Evolutionary conservation across 2,888 invertebrate genomes (phyloP).

Genomic region (Clusia tigrina): DNA sequence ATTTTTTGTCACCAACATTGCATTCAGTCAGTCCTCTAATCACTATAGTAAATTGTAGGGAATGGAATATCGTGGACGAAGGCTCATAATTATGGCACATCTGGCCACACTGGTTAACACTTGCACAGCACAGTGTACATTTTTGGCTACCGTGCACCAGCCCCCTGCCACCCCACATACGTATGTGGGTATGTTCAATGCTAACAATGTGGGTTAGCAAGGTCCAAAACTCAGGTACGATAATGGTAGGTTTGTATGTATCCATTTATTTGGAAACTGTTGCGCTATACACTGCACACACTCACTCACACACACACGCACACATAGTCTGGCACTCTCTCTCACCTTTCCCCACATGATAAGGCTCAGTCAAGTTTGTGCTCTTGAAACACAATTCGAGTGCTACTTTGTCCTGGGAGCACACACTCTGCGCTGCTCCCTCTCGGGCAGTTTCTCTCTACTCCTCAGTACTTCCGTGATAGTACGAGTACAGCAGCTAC

Average conservation of each 20-base stretch:
- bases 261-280: conserved; percentile 39
- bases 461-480: not conserved
- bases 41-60: too few relatives aligned
- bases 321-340: conserved; percentile 12
- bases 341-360: not conserved
- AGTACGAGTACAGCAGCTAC: not conserved
- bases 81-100: too few relatives aligned
- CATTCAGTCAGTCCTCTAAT: too few relatives aligned
- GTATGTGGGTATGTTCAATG: too few relatives aligned
- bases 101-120: not conserved
- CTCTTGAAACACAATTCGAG: not conserved
- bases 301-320: conserved; percentile 16
- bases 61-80: too few relatives aligned
- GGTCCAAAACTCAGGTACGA: not conserved
- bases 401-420: not conserved
- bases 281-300: conserved; percentile 34
- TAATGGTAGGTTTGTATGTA: not conserved
- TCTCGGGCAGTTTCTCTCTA: not conserved
- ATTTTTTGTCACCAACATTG: too few relatives aligned
- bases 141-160: not conserved
- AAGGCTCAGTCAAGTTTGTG: not conserved
- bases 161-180: not conserved
- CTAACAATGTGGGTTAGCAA: not conserved
- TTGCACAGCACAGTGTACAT: not conserved
- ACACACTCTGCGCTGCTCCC: not conserved